phyloP scores from a whole-genome alignment of 2,888 invertebrate genomes.

The Oscheius sp. region DNA sequence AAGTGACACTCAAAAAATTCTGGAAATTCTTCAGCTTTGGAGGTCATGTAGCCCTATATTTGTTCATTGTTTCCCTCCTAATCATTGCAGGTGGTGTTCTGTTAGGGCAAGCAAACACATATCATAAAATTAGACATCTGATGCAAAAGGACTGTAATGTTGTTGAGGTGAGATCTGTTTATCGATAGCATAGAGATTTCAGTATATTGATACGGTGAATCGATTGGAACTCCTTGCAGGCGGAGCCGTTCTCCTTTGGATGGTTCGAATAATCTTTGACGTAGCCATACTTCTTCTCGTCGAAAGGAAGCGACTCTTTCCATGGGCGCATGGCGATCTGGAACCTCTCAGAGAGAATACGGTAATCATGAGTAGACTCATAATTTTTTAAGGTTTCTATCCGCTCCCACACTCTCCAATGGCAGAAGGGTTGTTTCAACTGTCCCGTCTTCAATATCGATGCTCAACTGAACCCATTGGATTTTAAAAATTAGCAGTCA shows the following conservation, averaged over 20 bases:
- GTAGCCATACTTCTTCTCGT: constrained; percentile 45
- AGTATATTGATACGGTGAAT: constrained; percentile 53
- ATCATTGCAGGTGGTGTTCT: constrained; percentile 49
- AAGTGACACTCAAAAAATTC: constrained; percentile 43
- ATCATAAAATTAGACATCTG: constrained; percentile 42
- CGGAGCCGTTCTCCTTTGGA: constrained; percentile 57
- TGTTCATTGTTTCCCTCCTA: constrained; percentile 43
- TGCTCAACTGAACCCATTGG: constrained; percentile 50
- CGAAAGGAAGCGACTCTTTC: constrained; percentile 51
- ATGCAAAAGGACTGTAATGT: constrained; percentile 48
- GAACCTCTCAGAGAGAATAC: constrained; percentile 38
- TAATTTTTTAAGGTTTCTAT: constrained; percentile 31
- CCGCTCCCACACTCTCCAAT: constrained; percentile 40
- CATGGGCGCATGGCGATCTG: constrained; percentile 41
- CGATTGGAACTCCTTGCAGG: constrained; percentile 54
- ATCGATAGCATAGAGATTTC: constrained; percentile 16
- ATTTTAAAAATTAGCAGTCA: constrained; percentile 54
- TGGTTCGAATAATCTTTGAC: constrained; percentile 56
- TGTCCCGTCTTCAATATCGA: constrained; percentile 57
- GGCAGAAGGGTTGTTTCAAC: constrained; percentile 53
- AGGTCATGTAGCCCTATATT: constrained; percentile 49
- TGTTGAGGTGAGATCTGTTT: constrained; percentile 35
- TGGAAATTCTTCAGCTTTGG: constrained; percentile 52
- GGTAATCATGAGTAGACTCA: constrained; percentile 24
- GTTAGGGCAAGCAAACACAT: constrained; percentile 39